Evolutionary conservation across 2,888 invertebrate species (phyloP).

Genomic region (Drosophila putrida): DNA sequence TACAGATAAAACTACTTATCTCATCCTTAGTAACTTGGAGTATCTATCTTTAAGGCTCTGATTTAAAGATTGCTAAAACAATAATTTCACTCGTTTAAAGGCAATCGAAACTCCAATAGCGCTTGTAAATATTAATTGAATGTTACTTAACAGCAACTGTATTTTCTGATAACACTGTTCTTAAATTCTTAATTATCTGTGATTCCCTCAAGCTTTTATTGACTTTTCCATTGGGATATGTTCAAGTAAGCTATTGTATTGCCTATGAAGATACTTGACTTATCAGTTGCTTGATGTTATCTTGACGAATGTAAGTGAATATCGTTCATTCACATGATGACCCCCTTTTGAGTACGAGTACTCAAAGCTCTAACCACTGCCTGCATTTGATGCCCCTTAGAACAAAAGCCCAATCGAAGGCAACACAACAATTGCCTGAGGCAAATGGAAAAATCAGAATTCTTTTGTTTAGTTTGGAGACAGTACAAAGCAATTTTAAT

Average conservation of each 20-base stretch:
- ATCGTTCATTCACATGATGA: conserved; percentile 33
- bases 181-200: not conserved
- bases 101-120: not conserved
- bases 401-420: conserved; percentile 10
- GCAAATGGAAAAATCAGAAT: conserved; percentile 11
- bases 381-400: conserved; percentile 40
- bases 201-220: not conserved
- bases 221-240: conserved; percentile 6
- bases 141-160: not conserved
- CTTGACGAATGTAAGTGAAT: conserved; percentile 22
- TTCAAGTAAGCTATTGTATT: conserved; percentile 1
- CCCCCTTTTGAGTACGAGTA: conserved; percentile 10
- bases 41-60: conserved; percentile 3
- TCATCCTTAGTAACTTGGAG: conserved; percentile 4
- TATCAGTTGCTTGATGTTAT: conserved; percentile 12
- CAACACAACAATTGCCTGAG: conserved; percentile 11
- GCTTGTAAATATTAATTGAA: no score
- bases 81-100: not conserved
- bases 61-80: not conserved
- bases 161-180: not conserved
- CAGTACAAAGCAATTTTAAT: conserved; percentile 62
- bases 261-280: not conserved
- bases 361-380: conserved; percentile 13
- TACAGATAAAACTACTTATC: conserved; percentile 16
- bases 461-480: conserved; percentile 39